Percentiles rank a stretch among this genome's conserved stretches.
Evolutionary conservation across 2,113 vertebrate species (phyloP).

Genomic region (Tyto alba): DNA sequence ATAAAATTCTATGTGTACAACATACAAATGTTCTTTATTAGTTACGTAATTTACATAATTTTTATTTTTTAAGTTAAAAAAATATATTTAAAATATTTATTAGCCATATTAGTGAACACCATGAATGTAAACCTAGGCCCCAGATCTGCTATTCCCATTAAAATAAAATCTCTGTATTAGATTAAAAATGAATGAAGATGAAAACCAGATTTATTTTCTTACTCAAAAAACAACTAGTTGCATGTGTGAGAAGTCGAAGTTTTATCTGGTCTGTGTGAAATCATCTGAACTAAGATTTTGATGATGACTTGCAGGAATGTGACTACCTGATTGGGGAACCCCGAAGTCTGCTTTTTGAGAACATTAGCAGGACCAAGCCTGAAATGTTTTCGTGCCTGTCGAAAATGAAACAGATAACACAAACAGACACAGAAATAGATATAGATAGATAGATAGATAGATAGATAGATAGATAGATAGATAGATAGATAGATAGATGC

Average conservation of each 20-base stretch:
- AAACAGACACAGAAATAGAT: not conserved
- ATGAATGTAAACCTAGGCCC: not conserved
- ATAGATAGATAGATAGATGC: not conserved
- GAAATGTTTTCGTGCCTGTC: not conserved
- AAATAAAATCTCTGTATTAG: not conserved
- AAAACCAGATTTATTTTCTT: not conserved
- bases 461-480: not conserved
- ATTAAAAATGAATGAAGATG: not conserved
- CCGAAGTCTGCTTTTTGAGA: not conserved
- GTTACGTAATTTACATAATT: not conserved
- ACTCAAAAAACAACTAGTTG: not conserved
- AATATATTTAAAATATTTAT: not conserved
- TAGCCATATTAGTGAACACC: not conserved
- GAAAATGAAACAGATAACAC: not conserved
- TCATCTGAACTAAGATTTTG: not conserved
- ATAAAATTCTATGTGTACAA: not conserved
- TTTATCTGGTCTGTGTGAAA: not conserved
- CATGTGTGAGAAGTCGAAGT: not conserved
- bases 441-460: too few relatives aligned
- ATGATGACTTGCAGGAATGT: not conserved
- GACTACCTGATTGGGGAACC: fast-evolving
- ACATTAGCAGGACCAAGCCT: not conserved
- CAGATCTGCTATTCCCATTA: not conserved
- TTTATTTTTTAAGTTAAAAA: not conserved
- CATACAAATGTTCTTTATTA: not conserved